Conservation (phyloP, 2,113 vertebrate genomes). For the Neomonachus schauinslandi region DNA sequence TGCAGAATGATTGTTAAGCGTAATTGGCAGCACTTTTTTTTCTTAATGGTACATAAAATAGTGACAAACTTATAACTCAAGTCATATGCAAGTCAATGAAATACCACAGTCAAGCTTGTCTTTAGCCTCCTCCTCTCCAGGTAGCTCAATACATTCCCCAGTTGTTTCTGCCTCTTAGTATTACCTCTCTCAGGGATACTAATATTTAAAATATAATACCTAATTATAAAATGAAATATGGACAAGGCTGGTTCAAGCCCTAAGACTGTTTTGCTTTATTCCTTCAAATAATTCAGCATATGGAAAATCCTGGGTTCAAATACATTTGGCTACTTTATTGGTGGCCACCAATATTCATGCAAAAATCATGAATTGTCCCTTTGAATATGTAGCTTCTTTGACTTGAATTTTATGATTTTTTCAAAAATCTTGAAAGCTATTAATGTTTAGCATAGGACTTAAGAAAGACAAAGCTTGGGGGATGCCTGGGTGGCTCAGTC, state of each 20-base stretch:
- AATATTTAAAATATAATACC: not conserved
- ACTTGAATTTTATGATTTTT: slow-evolving; percentile 5
- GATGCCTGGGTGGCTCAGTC: too few species aligned
- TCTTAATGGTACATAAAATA: not conserved
- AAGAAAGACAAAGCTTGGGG: not conserved
- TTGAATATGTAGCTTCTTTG: not conserved
- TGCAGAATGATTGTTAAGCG: not conserved
- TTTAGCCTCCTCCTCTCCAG: not conserved
- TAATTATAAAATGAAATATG: slow-evolving; percentile 13
- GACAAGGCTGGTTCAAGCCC: not conserved
- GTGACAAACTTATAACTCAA: not conserved
- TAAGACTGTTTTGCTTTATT: not conserved
- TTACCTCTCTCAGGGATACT: not conserved
- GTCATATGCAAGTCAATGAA: not conserved
- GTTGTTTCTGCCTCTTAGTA: not conserved
- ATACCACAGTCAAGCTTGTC: not conserved
- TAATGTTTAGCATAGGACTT: not conserved
- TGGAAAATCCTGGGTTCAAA: slow-evolving; percentile 7
- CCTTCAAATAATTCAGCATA: not conserved
- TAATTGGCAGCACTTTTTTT: not conserved
- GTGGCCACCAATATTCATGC: not conserved
- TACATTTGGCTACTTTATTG: not conserved
- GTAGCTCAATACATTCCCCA: not conserved
- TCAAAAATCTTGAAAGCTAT: not conserved
- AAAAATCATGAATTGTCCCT: not conserved